Conservation (phyloP, 2,797 vertebrate species). For the Merluccius polli region DNA sequence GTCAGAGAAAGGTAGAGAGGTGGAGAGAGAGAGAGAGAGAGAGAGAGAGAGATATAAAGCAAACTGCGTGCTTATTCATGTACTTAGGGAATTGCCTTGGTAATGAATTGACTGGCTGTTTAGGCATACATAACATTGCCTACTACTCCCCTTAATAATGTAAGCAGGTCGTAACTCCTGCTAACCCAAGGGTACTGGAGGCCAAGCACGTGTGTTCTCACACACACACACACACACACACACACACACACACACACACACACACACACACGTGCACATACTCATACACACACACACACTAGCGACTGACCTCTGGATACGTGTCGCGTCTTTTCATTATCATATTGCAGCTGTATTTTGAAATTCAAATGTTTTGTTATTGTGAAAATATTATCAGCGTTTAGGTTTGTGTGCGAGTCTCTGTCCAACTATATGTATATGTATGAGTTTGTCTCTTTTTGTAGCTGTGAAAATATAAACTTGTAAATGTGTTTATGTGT, state of each 20-base stretch:
- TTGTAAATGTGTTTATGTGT: conserved; percentile 3
- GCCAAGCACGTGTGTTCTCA: conserved; percentile 40
- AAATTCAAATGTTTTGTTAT: conserved; percentile 58
- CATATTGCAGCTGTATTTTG: conserved; percentile 43
- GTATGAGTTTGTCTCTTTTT: conserved; percentile 13
- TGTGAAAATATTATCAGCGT: neutral
- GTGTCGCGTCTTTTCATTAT: conserved; percentile 51
- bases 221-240: conserved; percentile 19
- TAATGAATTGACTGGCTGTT: conserved; percentile 72
- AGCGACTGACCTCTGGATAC: conserved; percentile 58
- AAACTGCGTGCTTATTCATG: conserved; percentile 60
- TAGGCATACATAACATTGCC: conserved; percentile 65
- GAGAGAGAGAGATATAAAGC: conserved; percentile 41
- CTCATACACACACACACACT: conserved; percentile 28
- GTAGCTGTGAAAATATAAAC: neutral
- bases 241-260: conserved; percentile 37
- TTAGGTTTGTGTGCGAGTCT: conserved; percentile 9
- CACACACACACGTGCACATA: conserved; percentile 31
- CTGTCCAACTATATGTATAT: neutral
- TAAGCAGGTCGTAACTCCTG: conserved; percentile 69
- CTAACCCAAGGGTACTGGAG: conserved; percentile 68
- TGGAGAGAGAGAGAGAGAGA: conserved; percentile 9
- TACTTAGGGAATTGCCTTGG: conserved; percentile 75
- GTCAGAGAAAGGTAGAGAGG: neutral
- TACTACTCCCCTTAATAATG: conserved; percentile 73